A percentile compares a stretch with the other conserved stretches of the same genome.
phyloP scores from a whole-genome alignment of 2,113 vertebrate genomes.

The Cercocebus atys region DNA sequence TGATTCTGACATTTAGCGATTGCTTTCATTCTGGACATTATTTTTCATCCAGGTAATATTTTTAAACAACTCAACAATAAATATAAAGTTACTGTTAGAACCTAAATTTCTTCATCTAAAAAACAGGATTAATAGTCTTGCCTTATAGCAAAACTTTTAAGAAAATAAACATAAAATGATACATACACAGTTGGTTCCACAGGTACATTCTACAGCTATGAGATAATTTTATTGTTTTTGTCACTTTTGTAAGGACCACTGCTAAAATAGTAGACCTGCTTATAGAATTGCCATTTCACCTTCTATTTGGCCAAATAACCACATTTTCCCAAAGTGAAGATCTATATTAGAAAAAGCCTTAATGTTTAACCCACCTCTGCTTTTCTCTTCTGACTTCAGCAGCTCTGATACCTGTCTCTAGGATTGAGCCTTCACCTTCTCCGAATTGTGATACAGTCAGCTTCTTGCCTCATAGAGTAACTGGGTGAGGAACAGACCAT shows the following conservation, averaged over 20 bases:
- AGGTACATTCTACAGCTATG: neutral
- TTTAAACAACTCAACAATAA: constrained; percentile 36
- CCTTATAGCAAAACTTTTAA: neutral
- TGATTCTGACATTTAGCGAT: constrained; percentile 20
- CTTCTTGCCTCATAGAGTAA: neutral
- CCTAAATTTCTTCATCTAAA: constrained; percentile 2
- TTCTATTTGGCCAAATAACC: neutral
- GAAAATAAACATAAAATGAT: neutral
- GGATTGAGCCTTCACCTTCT: neutral
- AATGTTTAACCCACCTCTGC: neutral
- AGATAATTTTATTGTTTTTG: neutral
- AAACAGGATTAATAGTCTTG: neutral
- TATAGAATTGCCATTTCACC: neutral
- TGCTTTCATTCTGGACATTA: constrained; percentile 17
- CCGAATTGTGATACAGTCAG: neutral
- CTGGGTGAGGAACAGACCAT: neutral
- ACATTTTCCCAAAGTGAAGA: neutral
- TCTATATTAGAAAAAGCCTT: neutral
- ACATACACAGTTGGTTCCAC: neutral
- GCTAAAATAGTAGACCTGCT: neutral
- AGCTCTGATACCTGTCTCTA: neutral
- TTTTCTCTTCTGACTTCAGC: neutral
- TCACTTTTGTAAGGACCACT: neutral
- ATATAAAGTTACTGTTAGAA: neutral
- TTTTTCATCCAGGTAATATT: constrained; percentile 44